A percentile compares a stretch with the other conserved stretches of the same genome.
These are phyloP conservation scores for Peromyscus leucopus DNA, from an alignment of 2,113 vertebrate species.

Conservation along the genomic window DNA sequence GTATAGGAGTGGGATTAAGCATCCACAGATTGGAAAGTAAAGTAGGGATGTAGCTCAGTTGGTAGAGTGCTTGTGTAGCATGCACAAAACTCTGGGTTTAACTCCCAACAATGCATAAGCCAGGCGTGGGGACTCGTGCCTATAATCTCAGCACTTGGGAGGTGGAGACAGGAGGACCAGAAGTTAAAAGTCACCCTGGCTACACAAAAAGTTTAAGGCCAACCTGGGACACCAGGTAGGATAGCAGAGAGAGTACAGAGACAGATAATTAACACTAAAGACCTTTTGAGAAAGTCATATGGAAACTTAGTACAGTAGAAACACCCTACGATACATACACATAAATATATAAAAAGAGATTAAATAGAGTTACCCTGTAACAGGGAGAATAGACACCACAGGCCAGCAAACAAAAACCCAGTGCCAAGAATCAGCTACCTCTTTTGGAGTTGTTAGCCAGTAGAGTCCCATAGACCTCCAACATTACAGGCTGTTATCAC, in stretches of 20 bases:
- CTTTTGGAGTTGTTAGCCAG: background rate
- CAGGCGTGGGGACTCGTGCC: background rate
- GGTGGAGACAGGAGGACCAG: background rate
- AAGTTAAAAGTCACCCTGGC: background rate
- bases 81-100: background rate
- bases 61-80: background rate
- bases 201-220: background rate
- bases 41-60: background rate
- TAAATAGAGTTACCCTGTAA: background rate
- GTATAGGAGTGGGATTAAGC: background rate
- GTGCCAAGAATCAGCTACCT: background rate
- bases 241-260: background rate
- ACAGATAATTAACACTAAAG: background rate
- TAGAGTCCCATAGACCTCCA: background rate
- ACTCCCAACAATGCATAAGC: background rate
- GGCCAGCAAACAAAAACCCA: background rate
- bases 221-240: background rate
- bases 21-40: background rate
- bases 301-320: background rate
- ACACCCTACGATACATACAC: background rate
- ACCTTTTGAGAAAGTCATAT: background rate
- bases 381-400: background rate
- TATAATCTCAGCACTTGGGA: background rate
- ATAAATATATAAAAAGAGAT: background rate
- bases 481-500: background rate